Base-by-base conservation (phyloP, 2,113 vertebrate genomes). In the Podarcis raffonei region DNA sequence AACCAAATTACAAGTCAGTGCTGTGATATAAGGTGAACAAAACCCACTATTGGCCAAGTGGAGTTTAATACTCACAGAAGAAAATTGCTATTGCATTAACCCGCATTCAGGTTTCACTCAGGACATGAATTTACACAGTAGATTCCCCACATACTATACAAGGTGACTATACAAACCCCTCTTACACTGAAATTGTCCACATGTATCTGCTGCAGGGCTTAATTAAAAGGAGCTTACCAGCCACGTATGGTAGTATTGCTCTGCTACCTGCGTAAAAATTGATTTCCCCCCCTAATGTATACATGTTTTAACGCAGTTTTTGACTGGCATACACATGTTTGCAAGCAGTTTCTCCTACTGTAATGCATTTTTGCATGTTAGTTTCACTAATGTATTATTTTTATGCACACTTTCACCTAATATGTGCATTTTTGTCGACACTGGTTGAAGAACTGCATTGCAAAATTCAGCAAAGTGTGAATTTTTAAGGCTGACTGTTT, bases 261-360 rank as follows among this genome's bases (percentile, higher is more conserved):
- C 30, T 80, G 13, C 20, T 53, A 42, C 2, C 76, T 27, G 76
- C 11, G 0, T 18, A 1, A 11, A 37, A 15, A 48, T 48, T n/a
- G n/a, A n/a, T n/a, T n/a, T n/a, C n/a, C n/a, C n/a, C 0, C 2
- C 1, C 48, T 48, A 48, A 48, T 48, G 9, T 48, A 48, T 2
- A 48, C 48, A 48, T 48, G 48, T 48, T 48, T 48, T 11, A 0
- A 48, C 12, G 48, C 48, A 48, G 48, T 48, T 48, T 48, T 48
- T 12, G 48, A 48, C 11, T 12, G 48, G 48, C 11, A 48, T 48
- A 48, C 48, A 48, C 48, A 48, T 48, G 11, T 48, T 48, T 48
- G 2, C 48, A 48, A 48, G 48, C 48, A 11, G 12, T 48, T 48
- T 48, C 48, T 11, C 48, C 48, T 48, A 48, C 48, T 48, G 48